Evolutionary conservation across 2,888 invertebrate genomes (phyloP), one percentile per base, ranked within the genome.

Genomic region (Troides aeacus): DNA sequence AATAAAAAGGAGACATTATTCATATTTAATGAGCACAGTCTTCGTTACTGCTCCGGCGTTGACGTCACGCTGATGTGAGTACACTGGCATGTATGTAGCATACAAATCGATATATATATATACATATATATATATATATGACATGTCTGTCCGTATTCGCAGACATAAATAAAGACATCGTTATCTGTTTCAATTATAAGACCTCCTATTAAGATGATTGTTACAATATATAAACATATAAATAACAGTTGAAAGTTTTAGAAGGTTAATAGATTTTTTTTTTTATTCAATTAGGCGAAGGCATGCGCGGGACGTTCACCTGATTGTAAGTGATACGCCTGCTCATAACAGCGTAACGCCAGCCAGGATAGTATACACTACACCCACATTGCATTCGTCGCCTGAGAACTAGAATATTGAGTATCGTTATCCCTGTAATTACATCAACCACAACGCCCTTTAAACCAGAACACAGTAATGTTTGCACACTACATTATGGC

Each of bases 11-110:
- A 72, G 30, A 68, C 46, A 66, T 68, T 70, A 67, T 71, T 71
- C 71, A 60, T 71, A 64, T 67, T 76, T 66, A 72, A 75, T 71
- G 69, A 69, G 66, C 70, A 68, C 56, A 66, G 36, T 70, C 66
- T 57, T 30, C 42, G 50, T 62, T 68, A 50, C 58, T 36, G 10
- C 18, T 68, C 69, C 68, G 65, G 71, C 69, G 71, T 75, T 81
- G 79, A 79, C 82, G 83, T 84, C 84, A 84, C 71, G 72, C 76
- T 82, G 10, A 5, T 5, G 79, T 81, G 81, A 78, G 81, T 84
- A 82, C 78, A 69, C 60, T 66, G 64, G 62, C 23, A 1, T n/a
- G 73, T 72, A 71, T 67, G 62, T 23, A 56, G 62, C 59, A 66
- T 66, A 53, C 66, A 70, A 71, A 70, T 66, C 63, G 62, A 70